phyloP scores from a whole-genome alignment of 1,140 invertebrate genomes.

The Eufriesea mexicana region DNA sequence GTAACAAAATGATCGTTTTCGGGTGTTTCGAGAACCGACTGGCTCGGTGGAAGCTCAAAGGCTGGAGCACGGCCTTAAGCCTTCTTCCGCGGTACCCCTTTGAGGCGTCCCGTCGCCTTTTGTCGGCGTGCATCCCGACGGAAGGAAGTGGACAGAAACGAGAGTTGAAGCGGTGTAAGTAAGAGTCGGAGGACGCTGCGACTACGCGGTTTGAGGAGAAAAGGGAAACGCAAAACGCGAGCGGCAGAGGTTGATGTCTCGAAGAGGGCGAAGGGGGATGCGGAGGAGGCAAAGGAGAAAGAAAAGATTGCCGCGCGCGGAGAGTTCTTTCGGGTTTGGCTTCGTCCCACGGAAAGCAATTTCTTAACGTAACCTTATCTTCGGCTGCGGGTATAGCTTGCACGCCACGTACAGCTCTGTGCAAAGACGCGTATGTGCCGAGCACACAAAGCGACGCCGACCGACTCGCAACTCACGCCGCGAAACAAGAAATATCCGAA shows the following conservation, averaged over 20 bases:
- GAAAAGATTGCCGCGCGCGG: constrained; percentile 29
- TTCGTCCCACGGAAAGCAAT: constrained; percentile 63
- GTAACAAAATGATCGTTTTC: constrained; percentile 34
- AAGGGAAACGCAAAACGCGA: neutral
- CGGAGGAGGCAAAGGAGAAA: neutral
- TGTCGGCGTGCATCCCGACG: constrained; percentile 39
- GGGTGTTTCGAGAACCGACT: neutral
- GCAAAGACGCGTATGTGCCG: constrained; percentile 47
- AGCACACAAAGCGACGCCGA: constrained; percentile 32
- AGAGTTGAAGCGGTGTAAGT: constrained; percentile 29
- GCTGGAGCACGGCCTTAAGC: constrained; percentile 5
- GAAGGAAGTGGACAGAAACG: constrained; percentile 42
- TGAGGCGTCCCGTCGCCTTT: constrained; percentile 32
- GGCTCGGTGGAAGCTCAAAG: constrained; percentile 8
- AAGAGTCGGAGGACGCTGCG: constrained; percentile 23
- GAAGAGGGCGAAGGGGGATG: no score
- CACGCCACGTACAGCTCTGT: constrained; percentile 45
- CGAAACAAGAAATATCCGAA: constrained; percentile 41
- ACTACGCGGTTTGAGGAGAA: constrained; percentile 4
- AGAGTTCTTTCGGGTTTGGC: constrained; percentile 34
- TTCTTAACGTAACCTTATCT: constrained; percentile 69
- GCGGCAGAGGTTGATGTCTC: neutral
- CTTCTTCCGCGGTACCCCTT: constrained; percentile 5
- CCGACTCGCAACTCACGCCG: neutral
- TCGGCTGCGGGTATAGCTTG: constrained; percentile 47